Evolutionary conservation across 2,888 invertebrate genomes (phyloP).

Genomic region (Amphimallon solstitiale): DNA sequence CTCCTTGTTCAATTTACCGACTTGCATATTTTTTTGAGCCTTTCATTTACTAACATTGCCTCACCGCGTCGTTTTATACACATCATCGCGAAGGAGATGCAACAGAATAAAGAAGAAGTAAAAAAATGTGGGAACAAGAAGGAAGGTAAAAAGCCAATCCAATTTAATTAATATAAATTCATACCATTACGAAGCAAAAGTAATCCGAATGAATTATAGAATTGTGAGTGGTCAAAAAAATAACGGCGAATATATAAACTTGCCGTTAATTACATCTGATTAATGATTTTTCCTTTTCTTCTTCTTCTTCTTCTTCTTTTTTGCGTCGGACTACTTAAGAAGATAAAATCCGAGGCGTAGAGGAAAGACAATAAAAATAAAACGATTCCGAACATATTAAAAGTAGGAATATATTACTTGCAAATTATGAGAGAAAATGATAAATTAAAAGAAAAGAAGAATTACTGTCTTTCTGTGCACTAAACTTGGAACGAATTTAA

Average conservation of each 20-base stretch:
- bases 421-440: not conserved
- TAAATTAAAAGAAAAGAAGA: not conserved
- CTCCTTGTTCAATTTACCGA: slow-evolving; percentile 7
- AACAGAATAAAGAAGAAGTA: not conserved
- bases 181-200: slow-evolving; percentile 23
- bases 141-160: slow-evolving; percentile 25
- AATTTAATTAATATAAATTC: slow-evolving; percentile 31
- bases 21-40: slow-evolving; percentile 5
- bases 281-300: not conserved
- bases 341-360: not conserved
- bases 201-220: slow-evolving; percentile 24
- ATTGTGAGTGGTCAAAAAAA: not conserved
- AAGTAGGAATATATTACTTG: not conserved
- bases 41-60: not conserved
- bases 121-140: slow-evolving; percentile 1
- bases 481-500: no score
- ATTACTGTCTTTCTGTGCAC: not conserved
- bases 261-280: not conserved
- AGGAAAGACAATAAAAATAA: not conserved
- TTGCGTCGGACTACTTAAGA: not conserved
- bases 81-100: not conserved
- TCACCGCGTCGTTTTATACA: not conserved
- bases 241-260: slow-evolving; percentile 16
- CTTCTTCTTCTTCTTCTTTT: slow-evolving; percentile 4
- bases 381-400: not conserved